Percentiles rank a stretch among this genome's conserved stretches.
phyloP scores from a whole-genome alignment of 2,113 vertebrate species.

The Chlamydotis undulata region DNA sequence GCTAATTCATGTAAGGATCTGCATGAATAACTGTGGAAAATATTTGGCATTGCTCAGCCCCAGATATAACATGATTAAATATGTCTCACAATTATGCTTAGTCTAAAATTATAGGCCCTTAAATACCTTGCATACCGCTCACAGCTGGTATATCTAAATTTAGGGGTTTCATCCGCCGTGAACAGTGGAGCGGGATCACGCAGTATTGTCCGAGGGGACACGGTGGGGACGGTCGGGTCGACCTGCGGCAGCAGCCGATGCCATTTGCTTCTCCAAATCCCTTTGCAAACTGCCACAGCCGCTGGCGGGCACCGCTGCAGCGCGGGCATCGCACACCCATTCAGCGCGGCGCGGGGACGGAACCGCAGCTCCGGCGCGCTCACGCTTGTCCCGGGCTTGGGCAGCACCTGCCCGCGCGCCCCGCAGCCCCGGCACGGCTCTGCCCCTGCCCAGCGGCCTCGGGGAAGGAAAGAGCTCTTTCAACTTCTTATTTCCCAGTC shows the following conservation, averaged over 20 bases:
- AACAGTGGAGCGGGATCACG: rapidly evolving
- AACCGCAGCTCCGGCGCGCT: not conserved
- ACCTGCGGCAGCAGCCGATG: not conserved
- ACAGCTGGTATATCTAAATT: conserved; percentile 62
- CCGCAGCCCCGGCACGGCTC: not conserved
- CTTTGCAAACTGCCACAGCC: not conserved
- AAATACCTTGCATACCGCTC: conserved; percentile 1
- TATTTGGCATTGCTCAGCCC: conserved; percentile 26
- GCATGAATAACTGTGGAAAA: conserved; percentile 57
- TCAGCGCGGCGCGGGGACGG: not conserved
- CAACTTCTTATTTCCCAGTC: conserved; percentile 41
- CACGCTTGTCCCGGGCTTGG: not conserved
- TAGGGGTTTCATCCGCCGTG: not conserved
- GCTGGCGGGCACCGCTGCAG: rapidly evolving
- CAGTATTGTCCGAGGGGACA: not conserved
- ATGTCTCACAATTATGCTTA: conserved; percentile 45
- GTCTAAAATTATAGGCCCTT: conserved; percentile 54
- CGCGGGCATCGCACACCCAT: not conserved
- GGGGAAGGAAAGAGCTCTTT: conserved; percentile 51
- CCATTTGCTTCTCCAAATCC: not conserved
- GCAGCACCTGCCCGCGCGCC: not conserved
- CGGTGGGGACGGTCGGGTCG: not conserved
- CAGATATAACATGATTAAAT: conserved; percentile 17
- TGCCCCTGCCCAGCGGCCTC: not conserved
- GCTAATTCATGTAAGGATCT: not conserved